Base-by-base conservation (phyloP, 23 tunicate genomes). In the Styela plicata region DNA sequence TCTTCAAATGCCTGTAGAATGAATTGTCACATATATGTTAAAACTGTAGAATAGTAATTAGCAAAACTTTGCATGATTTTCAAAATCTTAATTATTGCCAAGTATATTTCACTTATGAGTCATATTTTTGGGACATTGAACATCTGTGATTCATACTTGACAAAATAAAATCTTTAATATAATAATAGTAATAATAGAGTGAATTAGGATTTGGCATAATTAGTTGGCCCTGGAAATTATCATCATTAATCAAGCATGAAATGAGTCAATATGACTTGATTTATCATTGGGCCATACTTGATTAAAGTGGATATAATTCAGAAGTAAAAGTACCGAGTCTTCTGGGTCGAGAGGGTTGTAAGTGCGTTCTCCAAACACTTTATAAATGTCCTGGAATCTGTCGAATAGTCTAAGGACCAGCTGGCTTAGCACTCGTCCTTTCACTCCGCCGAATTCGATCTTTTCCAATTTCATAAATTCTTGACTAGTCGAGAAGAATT, bases 331-430 rank as follows among this genome's bases (percentile, higher is more conserved):
- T 75, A 88, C 92, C 25, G 63, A 69, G 66, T 95, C 92, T 24
- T 88, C 96, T 31, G 99, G 99, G 57, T 95, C 99, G 24, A 90
- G 84, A 2, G 99, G 99, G 68, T 95, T 90, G 86, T 89, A 90
- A 17, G 96, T 83, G 24, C 91, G 57, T 64, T 90, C 96, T 22
- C 91, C 91, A 69, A 90, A 89, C 33, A 82, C 89, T 63, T 90
- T 87, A 87, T 95, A 90, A 74, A 86, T 44, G 18, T 86, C 91
- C 70, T 86, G 89, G 52, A 95, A 95, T 28, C 61, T 67, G 33
- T 90, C 90, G 34, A 86, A 95, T 0, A 95, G 86, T 31, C 80
- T 86, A 33, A 86, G 69, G 0, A 88, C 93, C 25, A 83, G 87
- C 61, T 85, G 87, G 81, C 96, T 89, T 24, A 90, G 82, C 27